Evolutionary conservation across 2,113 vertebrate genomes (phyloP).

Genomic region (Hippocampus comes): DNA sequence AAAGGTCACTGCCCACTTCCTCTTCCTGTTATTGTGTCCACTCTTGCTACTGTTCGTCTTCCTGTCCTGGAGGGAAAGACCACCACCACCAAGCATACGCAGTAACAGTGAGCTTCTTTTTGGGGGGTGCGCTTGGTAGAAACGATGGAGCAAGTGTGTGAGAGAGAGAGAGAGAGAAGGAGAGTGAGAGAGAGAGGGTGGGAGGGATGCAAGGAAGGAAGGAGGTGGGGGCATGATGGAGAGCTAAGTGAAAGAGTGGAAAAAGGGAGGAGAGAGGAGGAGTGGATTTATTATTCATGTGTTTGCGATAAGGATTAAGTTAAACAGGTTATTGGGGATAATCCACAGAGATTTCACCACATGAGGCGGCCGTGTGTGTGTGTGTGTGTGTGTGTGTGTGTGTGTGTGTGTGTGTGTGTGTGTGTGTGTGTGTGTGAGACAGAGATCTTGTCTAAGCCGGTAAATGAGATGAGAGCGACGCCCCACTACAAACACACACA

Average conservation of each 20-base stretch:
- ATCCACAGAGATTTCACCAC: conserved; percentile 69
- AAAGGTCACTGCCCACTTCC: conserved; percentile 76
- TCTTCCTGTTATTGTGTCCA: conserved; percentile 85
- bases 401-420: conserved; percentile 27
- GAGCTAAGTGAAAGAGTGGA: conserved; percentile 52
- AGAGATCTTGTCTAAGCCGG: conserved; percentile 64
- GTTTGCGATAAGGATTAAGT: conserved; percentile 74
- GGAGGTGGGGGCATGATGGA: conserved; percentile 33
- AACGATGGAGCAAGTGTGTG: conserved; percentile 48
- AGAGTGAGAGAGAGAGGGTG: conserved; percentile 46
- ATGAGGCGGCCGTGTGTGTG: conserved; percentile 50
- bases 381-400: conserved; percentile 32
- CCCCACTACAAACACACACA: conserved; percentile 19
- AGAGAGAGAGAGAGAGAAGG: conserved; percentile 58
- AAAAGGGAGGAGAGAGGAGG: conserved; percentile 14
- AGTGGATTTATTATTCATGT: conserved; percentile 71
- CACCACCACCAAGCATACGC: neutral
- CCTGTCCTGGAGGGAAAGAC: conserved; percentile 60
- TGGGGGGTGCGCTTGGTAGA: conserved; percentile 36
- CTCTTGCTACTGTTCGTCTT: conserved; percentile 53
- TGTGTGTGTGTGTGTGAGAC: conserved; percentile 36
- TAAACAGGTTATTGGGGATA: conserved; percentile 78
- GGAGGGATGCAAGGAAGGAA: conserved; percentile 32
- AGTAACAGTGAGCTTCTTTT: neutral
- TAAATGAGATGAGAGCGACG: conserved; percentile 65